Evolutionary conservation across 2,797 vertebrate species (phyloP).

Genomic region (Thunnus albacares): DNA sequence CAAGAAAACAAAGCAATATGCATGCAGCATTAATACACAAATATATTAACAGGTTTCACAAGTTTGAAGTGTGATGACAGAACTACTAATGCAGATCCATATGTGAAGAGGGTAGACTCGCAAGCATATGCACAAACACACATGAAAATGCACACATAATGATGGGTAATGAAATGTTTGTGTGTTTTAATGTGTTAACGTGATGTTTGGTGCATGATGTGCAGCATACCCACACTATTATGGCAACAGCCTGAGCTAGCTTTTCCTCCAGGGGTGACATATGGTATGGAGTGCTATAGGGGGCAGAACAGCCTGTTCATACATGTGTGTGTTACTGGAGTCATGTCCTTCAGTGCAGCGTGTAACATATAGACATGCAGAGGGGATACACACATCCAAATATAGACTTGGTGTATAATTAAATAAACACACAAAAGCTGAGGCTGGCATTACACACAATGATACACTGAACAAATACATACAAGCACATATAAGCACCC

Average conservation of each 20-base stretch:
- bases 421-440: not conserved
- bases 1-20: constrained; percentile 7
- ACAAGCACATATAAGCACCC: not conserved
- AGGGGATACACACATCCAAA: not conserved
- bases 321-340: constrained; percentile 37
- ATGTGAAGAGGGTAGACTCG: constrained; percentile 4
- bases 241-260: constrained; percentile 50
- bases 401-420: not conserved
- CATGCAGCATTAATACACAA: constrained; percentile 4
- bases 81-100: not conserved
- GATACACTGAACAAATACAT: not conserved
- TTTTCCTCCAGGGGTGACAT: constrained; percentile 66
- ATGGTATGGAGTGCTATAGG: constrained; percentile 72
- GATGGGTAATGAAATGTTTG: not conserved
- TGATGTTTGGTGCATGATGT: constrained; percentile 22
- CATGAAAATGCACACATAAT: not conserved
- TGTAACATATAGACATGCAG: constrained; percentile 17
- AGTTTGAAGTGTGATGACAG: constrained; percentile 26
- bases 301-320: constrained; percentile 61
- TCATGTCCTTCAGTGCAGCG: constrained; percentile 25
- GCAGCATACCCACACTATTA: constrained; percentile 9
- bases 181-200: constrained; percentile 8
- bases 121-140: not conserved
- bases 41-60: constrained; percentile 42
- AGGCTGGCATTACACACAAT: not conserved